phyloP scores from a whole-genome alignment of 2,113 vertebrate genomes.

The Stigmatopora argus region DNA sequence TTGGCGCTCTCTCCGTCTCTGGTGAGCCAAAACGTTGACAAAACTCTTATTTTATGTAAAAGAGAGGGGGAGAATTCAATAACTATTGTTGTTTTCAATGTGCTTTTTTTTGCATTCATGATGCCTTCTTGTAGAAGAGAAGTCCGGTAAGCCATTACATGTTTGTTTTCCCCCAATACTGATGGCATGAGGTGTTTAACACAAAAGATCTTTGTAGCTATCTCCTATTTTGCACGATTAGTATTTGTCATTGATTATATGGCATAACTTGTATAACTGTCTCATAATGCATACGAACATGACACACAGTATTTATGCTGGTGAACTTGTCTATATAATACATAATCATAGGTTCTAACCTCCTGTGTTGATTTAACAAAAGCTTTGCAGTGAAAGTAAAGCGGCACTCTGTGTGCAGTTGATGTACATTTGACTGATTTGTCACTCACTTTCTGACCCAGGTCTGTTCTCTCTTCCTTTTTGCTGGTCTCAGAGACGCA shows the following conservation, averaged over 20 bases:
- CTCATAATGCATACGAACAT: conserved; percentile 47
- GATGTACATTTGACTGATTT: conserved; percentile 78
- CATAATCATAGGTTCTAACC: background rate
- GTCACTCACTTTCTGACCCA: conserved; percentile 89
- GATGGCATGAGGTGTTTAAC: conserved; percentile 16
- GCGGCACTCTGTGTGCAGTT: conserved; percentile 43
- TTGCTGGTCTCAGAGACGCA: conserved; percentile 98
- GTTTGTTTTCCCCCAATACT: background rate
- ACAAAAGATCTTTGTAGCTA: background rate
- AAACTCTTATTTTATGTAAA: background rate
- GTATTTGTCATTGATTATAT: background rate
- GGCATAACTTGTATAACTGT: conserved; percentile 44
- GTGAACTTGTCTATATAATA: conserved; percentile 10
- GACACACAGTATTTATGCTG: conserved; percentile 27
- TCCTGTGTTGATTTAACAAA: conserved; percentile 31
- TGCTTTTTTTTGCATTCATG: conserved; percentile 12
- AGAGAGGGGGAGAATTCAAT: background rate
- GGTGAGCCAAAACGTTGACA: conserved; percentile 71
- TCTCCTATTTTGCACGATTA: conserved; percentile 16
- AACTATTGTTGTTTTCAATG: background rate
- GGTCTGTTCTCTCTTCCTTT: conserved; percentile 98
- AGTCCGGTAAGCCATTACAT: conserved; percentile 84
- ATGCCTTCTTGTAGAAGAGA: conserved; percentile 78
- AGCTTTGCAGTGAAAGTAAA: conserved; percentile 55
- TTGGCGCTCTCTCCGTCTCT: conserved; percentile 90